These are phyloP conservation scores for Tapirus indicus DNA, from an alignment of 2,797 vertebrate species.

Conservation along the genomic window DNA sequence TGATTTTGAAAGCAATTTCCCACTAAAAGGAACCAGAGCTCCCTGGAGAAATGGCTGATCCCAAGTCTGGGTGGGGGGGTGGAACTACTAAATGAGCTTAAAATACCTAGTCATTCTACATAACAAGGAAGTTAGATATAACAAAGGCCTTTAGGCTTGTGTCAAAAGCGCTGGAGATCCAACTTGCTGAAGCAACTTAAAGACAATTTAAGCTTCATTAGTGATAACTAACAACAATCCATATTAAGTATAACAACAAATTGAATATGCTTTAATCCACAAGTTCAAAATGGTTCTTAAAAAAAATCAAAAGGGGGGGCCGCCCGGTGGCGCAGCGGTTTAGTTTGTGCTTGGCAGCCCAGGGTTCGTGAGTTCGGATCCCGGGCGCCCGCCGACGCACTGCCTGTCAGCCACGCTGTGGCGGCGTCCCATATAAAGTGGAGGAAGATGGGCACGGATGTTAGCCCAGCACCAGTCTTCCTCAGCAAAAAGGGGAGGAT, in stretches of 20 bases:
- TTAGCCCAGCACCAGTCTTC: too few species aligned
- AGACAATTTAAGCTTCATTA: background rate
- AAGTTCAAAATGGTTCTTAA: background rate
- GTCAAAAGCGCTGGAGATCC: background rate
- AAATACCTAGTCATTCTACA: background rate
- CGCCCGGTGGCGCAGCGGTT: too few species aligned
- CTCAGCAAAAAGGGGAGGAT: too few species aligned
- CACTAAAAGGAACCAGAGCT: background rate
- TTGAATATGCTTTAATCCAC: background rate
- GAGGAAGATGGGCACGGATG: too few species aligned
- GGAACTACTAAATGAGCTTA: background rate
- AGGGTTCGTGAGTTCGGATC: too few species aligned
- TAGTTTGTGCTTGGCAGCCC: too few species aligned
- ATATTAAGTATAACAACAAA: background rate
- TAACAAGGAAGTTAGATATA: background rate
- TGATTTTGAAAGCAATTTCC: background rate
- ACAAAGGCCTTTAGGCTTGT: background rate
- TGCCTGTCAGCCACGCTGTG: too few species aligned
- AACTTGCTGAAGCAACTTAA: background rate
- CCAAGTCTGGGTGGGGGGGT: background rate
- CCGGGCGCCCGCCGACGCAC: too few species aligned
- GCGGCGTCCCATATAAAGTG: too few species aligned
- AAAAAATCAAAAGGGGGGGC: background rate
- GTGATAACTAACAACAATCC: background rate
- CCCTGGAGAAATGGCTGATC: background rate